phyloP scores from a whole-genome alignment of 2,888 invertebrate genomes.

The Sialis fuliginosa region DNA sequence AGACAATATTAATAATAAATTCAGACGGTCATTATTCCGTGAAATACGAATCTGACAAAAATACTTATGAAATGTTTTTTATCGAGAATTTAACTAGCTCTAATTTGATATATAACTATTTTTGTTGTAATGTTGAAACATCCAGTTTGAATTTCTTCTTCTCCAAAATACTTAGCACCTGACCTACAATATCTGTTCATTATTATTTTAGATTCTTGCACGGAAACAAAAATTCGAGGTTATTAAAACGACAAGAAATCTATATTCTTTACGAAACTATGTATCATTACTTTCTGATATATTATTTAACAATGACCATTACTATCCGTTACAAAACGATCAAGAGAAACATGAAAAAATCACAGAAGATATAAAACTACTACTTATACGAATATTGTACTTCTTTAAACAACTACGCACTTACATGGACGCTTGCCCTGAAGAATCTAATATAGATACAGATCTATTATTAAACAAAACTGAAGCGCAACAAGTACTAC shows the following conservation, averaged over 20 bases:
- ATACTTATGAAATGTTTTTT: no score
- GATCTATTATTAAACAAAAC: no score
- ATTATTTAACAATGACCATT: conserved; percentile 15
- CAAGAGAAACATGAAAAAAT: conserved; percentile 12
- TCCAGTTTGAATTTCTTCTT: no score
- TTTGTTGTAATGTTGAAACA: no score
- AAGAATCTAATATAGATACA: conserved; percentile 12
- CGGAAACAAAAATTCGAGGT: conserved; percentile 46
- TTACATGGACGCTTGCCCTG: conserved; percentile 44
- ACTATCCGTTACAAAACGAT: neutral
- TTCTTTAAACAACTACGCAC: conserved; percentile 39
- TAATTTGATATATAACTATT: no score
- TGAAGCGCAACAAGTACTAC: no score
- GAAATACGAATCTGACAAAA: no score
- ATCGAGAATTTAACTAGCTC: no score
- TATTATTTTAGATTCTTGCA: conserved; percentile 34
- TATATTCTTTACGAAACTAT: conserved; percentile 36
- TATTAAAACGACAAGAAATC: conserved; percentile 33
- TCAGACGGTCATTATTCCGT: no score
- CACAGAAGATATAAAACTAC: conserved; percentile 9
- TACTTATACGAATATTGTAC: neutral
- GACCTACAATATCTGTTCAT: neutral
- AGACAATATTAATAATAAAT: no score
- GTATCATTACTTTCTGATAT: conserved; percentile 22
- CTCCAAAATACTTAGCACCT: no score